Percentiles rank a stretch among this genome's conserved stretches.
Conservation (phyloP, 2,797 vertebrate genomes). For the Cirrhinus mrigala region DNA sequence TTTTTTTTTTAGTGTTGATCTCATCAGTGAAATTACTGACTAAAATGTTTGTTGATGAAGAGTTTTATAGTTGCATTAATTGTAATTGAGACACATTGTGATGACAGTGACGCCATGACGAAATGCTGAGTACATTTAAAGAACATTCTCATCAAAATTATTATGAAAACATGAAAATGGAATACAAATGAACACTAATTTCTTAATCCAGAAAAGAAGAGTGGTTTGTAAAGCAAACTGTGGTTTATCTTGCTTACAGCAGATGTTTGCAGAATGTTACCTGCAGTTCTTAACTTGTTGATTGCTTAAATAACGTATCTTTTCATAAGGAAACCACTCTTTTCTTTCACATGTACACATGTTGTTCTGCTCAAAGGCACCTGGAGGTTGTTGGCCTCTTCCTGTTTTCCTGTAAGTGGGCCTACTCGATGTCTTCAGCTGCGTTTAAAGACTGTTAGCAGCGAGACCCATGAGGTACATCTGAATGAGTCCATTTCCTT, state of each 20-base stretch:
- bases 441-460: not conserved
- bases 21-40: not conserved
- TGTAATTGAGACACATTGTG: not conserved
- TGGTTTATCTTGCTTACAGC: not conserved
- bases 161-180: not conserved
- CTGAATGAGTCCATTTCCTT: constrained; percentile 6
- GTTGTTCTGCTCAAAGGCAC: constrained; percentile 27
- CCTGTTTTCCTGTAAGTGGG: constrained; percentile 44
- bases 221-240: too few relatives aligned
- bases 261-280: not conserved
- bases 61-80: not conserved
- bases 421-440: constrained; percentile 26
- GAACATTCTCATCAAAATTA: not conserved
- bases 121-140: not conserved
- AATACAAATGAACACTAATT: not conserved
- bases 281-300: not conserved
- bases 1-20: not conserved
- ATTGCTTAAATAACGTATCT: constrained; percentile 2
- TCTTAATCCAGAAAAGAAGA: not conserved
- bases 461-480: not conserved
- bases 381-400: constrained; percentile 44
- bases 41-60: not conserved
- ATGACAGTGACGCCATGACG: not conserved
- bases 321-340: constrained; percentile 6
- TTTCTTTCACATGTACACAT: not conserved